These are phyloP conservation scores for Gari tellinella DNA, from an alignment of 2,888 invertebrate genomes.

Conservation along the genomic window DNA sequence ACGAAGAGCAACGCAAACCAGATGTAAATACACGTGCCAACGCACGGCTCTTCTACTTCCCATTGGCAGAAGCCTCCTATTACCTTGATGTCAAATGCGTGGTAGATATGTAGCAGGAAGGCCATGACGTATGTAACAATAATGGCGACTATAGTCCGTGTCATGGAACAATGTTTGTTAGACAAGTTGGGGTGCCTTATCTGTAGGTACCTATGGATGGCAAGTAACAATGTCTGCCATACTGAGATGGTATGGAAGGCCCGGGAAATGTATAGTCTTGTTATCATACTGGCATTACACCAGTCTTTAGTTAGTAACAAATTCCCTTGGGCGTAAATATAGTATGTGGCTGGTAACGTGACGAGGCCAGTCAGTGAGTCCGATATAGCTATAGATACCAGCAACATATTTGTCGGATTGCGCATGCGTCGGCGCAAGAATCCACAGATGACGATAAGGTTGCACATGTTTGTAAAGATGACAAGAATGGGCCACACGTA, in stretches of 20 bases:
- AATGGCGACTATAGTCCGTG: constrained; percentile 47
- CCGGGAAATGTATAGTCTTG: constrained; percentile 45
- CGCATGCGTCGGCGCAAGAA: constrained; percentile 48
- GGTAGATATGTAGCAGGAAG: constrained; percentile 55
- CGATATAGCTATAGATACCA: constrained; percentile 49
- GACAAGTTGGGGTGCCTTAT: constrained; percentile 54
- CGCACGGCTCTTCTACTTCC: constrained; percentile 42
- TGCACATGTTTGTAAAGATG: constrained; percentile 42
- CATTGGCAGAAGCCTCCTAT: constrained; percentile 41
- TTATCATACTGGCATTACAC: constrained; percentile 48
- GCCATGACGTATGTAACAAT: constrained; percentile 50
- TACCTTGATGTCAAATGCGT: constrained; percentile 49
- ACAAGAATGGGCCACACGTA: constrained; percentile 54
- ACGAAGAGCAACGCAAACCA: constrained; percentile 43
- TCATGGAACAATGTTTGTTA: constrained; percentile 43
- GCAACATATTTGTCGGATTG: constrained; percentile 41
- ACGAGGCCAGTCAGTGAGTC: constrained; percentile 53
- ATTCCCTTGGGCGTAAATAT: constrained; percentile 31
- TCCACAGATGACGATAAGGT: constrained; percentile 38
- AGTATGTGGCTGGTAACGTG: constrained; percentile 47
- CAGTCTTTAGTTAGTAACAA: constrained; percentile 40
- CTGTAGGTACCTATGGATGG: constrained; percentile 55
- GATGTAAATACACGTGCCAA: constrained; percentile 49
- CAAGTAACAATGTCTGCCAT: constrained; percentile 62
- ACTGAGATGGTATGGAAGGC: constrained; percentile 66